These are phyloP conservation scores for Poicephalus meyeri DNA, from an alignment of 2,113 vertebrate genomes.

Conservation along the genomic window DNA sequence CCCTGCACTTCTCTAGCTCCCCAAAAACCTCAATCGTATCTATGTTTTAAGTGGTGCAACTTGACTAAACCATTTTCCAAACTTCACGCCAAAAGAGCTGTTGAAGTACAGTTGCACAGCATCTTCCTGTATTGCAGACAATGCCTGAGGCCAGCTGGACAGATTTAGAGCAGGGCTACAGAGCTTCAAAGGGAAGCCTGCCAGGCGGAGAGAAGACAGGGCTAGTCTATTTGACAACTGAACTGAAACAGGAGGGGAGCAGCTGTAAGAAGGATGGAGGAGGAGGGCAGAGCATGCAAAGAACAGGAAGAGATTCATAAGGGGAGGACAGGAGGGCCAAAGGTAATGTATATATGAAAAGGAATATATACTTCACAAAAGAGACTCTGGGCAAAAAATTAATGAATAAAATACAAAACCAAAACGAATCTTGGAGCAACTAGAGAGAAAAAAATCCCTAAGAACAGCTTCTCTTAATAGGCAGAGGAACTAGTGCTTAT, in stretches of 20 bases:
- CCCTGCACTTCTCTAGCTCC: not conserved
- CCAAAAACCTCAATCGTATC: not conserved
- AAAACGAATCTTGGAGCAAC: not conserved
- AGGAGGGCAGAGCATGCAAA: not conserved
- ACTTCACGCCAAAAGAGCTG: not conserved
- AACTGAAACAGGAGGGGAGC: conserved; percentile 28
- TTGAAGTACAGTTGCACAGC: not conserved
- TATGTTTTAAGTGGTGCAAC: not conserved
- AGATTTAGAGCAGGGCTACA: conserved; percentile 2
- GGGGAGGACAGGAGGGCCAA: not conserved
- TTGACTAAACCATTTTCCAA: not conserved
- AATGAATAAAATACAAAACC: not conserved
- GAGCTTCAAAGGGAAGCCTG: conserved; percentile 49
- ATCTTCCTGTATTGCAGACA: not conserved
- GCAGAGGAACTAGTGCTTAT: not conserved
- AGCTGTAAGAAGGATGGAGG: not conserved
- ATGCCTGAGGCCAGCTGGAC: not conserved
- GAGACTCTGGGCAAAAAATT: not conserved
- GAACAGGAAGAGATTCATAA: not conserved
- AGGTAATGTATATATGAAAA: not conserved
- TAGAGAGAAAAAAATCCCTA: not conserved
- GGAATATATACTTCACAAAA: not conserved
- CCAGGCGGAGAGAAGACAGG: conserved; percentile 35
- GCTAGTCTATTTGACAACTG: conserved; percentile 12
- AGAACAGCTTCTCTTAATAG: not conserved